Conservation (phyloP, 2,113 vertebrate species). For the Paedocypris sp. region DNA sequence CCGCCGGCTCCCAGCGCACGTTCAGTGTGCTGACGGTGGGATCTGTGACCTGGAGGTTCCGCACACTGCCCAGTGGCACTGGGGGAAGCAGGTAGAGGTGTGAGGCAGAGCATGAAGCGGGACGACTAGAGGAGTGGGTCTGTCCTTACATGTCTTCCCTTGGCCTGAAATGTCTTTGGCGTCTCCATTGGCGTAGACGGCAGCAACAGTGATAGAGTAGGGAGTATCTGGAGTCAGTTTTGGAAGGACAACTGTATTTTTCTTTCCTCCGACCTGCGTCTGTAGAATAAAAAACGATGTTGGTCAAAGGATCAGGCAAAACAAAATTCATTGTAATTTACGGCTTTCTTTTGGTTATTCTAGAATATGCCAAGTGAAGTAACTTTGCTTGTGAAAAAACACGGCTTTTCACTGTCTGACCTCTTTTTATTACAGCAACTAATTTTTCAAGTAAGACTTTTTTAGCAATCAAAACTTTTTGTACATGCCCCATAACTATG, state of each 20-base stretch:
- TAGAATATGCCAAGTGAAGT: no score
- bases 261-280: constrained; percentile 78
- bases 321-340: no score
- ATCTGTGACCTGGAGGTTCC: constrained; percentile 81
- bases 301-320: no score
- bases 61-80: constrained; percentile 86
- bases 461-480: no score
- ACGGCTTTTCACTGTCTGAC: no score
- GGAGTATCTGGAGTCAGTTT: constrained; percentile 86
- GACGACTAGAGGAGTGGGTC: neutral
- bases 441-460: no score
- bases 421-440: no score
- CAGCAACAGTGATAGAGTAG: constrained; percentile 77
- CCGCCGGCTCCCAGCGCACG: constrained; percentile 86
- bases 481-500: no score
- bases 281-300: constrained; percentile 37
- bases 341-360: no score
- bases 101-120: no score
- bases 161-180: constrained; percentile 73
- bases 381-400: no score
- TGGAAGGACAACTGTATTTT: constrained; percentile 80
- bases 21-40: constrained; percentile 84
- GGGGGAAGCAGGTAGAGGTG: no score
- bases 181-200: constrained; percentile 69
- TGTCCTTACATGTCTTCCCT: constrained; percentile 81